phyloP scores from a whole-genome alignment of 2,797 vertebrate genomes.

The Trematomus bernacchii region DNA sequence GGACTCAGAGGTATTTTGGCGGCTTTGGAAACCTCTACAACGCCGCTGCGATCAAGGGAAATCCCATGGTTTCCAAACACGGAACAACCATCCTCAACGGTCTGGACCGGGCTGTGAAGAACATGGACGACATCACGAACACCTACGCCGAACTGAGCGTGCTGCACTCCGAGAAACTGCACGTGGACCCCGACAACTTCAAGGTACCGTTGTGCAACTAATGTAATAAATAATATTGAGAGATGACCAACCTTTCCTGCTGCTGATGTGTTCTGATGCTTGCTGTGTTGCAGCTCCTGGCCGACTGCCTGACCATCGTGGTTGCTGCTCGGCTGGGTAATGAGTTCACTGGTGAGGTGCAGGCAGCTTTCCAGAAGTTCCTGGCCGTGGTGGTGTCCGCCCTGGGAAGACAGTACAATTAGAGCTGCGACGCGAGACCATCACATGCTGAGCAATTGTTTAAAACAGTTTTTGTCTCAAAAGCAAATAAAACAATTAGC shows the following conservation, averaged over 20 bases:
- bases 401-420: constrained; percentile 83
- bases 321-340: constrained; percentile 66
- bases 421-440: constrained; percentile 12
- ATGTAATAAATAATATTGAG: background rate
- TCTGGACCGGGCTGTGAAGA: too few species aligned
- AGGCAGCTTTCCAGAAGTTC: constrained; percentile 83
- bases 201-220: too few species aligned
- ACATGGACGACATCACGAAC: too few species aligned
- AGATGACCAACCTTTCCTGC: background rate
- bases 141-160: too few species aligned
- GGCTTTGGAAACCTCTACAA: constrained; percentile 85
- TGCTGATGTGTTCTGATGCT: too few species aligned
- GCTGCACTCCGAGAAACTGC: too few species aligned
- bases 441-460: background rate
- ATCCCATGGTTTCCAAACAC: constrained; percentile 80
- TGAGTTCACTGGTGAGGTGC: constrained; percentile 72
- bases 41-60: constrained; percentile 67
- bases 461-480: background rate
- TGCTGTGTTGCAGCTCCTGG: constrained; percentile 76
- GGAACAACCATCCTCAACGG: constrained; percentile 80
- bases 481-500: constrained; percentile 29
- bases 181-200: too few species aligned
- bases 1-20: constrained; percentile 89
- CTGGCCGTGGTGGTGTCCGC: constrained; percentile 71
- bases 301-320: constrained; percentile 76